Conservation (phyloP, 2,113 vertebrate species). For the Otocyon megalotis region DNA sequence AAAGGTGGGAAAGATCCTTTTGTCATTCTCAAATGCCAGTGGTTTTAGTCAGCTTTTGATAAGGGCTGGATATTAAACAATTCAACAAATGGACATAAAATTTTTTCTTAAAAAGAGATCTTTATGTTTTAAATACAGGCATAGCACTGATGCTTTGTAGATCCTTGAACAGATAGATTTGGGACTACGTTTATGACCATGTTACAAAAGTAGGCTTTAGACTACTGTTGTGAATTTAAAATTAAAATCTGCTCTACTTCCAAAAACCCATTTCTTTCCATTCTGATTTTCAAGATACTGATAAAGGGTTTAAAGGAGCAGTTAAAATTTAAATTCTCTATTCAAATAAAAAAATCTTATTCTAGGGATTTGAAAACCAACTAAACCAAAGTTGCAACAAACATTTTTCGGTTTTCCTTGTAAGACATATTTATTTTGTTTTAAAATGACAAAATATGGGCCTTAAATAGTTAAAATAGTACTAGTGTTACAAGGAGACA, state of each 20-base stretch:
- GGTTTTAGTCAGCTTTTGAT: not conserved
- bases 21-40: not conserved
- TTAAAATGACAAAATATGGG: constrained; percentile 35
- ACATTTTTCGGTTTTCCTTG: not conserved
- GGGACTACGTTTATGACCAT: not conserved
- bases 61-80: not conserved
- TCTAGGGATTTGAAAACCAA: not conserved
- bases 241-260: not conserved
- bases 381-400: not conserved
- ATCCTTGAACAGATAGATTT: not conserved
- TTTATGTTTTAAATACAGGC: not conserved
- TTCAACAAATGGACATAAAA: not conserved
- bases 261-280: not conserved
- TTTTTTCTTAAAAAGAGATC: not conserved
- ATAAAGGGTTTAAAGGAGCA: not conserved
- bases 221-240: not conserved
- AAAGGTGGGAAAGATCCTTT: not conserved
- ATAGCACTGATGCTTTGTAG: not conserved
- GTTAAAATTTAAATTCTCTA: not conserved
- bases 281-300: not conserved
- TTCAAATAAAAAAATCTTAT: not conserved
- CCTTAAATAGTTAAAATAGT: not conserved
- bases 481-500: not conserved
- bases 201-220: not conserved
- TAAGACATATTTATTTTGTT: not conserved